phyloP scores from a whole-genome alignment of 2,113 vertebrate genomes.

The Macaca fascicularis region DNA sequence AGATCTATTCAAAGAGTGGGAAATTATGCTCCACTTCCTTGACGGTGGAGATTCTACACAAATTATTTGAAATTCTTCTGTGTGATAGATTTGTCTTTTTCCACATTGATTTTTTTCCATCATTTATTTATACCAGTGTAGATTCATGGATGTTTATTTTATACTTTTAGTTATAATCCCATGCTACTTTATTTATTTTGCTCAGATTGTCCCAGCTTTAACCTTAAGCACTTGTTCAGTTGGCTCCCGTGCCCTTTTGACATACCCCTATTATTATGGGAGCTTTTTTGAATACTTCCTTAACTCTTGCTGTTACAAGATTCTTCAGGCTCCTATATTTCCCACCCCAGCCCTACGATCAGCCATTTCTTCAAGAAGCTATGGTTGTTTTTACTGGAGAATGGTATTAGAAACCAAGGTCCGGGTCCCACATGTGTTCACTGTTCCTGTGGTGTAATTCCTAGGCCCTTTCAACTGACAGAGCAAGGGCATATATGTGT shows the following conservation, averaged over 20 bases:
- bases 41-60: not conserved
- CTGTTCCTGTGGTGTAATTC: not conserved
- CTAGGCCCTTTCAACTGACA: not conserved
- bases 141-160: not conserved
- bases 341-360: not conserved
- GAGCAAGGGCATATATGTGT: not conserved
- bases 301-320: not conserved
- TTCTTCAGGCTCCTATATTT: not conserved
- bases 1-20: not conserved
- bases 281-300: not conserved
- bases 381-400: not conserved
- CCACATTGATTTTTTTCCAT: not conserved
- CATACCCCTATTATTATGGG: not conserved
- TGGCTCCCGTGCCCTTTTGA: not conserved
- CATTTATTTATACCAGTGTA: constrained; percentile 3
- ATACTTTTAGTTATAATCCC: constrained; percentile 23
- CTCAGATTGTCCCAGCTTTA: not conserved
- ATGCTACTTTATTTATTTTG: constrained; percentile 35
- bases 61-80: not conserved
- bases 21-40: not conserved
- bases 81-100: not conserved
- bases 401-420: not conserved
- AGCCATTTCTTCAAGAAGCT: not conserved
- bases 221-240: not conserved
- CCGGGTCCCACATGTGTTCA: not conserved